A percentile compares a stretch with the other conserved stretches of the same genome.
Conservation (phyloP, 2,113 vertebrate species). For the Pseudopodoces humilis region DNA sequence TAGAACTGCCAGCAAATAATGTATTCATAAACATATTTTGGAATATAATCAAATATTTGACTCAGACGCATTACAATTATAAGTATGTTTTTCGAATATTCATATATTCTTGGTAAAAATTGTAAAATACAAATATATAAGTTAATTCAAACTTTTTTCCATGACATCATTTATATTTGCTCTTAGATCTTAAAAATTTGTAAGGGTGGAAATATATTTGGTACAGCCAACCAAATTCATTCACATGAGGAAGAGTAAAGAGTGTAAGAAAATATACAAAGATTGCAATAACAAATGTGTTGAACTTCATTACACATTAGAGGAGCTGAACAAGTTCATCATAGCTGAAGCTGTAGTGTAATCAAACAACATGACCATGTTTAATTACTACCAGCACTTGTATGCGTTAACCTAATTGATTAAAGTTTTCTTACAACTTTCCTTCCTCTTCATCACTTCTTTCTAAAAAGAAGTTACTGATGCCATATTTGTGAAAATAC, state of each 20-base stretch:
- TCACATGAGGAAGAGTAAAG: not conserved
- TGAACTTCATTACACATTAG: not conserved
- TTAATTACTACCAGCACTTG: not conserved
- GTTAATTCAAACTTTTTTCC: not conserved
- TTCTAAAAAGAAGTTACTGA: not conserved
- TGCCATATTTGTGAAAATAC: not conserved
- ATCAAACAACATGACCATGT: not conserved
- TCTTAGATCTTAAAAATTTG: not conserved
- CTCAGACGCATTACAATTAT: not conserved
- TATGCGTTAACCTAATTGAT: not conserved
- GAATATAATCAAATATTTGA: not conserved
- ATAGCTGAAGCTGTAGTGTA: not conserved
- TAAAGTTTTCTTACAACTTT: not conserved
- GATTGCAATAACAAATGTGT: not conserved
- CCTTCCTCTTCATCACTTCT: not conserved
- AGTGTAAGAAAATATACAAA: not conserved
- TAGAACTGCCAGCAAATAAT: not conserved
- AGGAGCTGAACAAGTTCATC: not conserved
- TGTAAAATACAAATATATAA: not conserved
- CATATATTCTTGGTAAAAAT: not conserved
- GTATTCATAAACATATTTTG: not conserved
- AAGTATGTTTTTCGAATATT: not conserved
- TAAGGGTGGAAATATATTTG: not conserved
- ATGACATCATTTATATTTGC: not conserved
- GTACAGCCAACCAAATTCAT: not conserved